Conservation (phyloP, 2,888 invertebrate species). For the Sphaeridia pumilis region DNA sequence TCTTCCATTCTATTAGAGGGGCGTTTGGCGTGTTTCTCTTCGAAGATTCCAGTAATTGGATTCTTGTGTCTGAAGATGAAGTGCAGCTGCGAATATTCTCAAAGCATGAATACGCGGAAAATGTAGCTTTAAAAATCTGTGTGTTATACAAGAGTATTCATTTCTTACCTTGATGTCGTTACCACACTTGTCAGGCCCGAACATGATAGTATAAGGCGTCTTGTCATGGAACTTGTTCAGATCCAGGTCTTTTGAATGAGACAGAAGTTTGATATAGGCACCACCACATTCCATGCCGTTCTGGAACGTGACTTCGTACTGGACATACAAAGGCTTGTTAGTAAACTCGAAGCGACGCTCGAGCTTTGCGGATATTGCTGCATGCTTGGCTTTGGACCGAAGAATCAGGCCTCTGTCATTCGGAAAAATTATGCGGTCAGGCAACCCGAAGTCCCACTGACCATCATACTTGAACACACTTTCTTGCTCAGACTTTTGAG, state of each 20-base stretch:
- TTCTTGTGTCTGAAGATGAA: constrained; percentile 92
- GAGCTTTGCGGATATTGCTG: constrained; percentile 74
- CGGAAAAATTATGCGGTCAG: constrained; percentile 61
- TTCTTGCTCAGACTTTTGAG: constrained; percentile 75
- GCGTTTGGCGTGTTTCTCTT: constrained; percentile 94
- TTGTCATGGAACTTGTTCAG: constrained; percentile 80
- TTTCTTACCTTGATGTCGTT: constrained; percentile 70
- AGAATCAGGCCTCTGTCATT: constrained; percentile 79
- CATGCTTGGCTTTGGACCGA: constrained; percentile 91
- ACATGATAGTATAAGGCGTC: constrained; percentile 98
- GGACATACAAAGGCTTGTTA: constrained; percentile 70
- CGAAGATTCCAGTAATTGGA: constrained; percentile 74
- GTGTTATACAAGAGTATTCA: too few species aligned
- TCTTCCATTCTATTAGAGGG: constrained; percentile 73
- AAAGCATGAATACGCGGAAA: constrained; percentile 8
- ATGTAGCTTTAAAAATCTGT: not conserved
- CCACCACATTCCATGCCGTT: constrained; percentile 98
- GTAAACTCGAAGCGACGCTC: constrained; percentile 69
- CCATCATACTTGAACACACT: constrained; percentile 93
- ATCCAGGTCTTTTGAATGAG: constrained; percentile 54
- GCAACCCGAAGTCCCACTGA: constrained; percentile 58
- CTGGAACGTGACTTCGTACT: constrained; percentile 87
- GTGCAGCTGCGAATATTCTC: constrained; percentile 51
- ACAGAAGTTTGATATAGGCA: constrained; percentile 87
- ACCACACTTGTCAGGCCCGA: constrained; percentile 99